Conservation (phyloP, 2,113 vertebrate genomes). For the Macquaria ambigua region DNA sequence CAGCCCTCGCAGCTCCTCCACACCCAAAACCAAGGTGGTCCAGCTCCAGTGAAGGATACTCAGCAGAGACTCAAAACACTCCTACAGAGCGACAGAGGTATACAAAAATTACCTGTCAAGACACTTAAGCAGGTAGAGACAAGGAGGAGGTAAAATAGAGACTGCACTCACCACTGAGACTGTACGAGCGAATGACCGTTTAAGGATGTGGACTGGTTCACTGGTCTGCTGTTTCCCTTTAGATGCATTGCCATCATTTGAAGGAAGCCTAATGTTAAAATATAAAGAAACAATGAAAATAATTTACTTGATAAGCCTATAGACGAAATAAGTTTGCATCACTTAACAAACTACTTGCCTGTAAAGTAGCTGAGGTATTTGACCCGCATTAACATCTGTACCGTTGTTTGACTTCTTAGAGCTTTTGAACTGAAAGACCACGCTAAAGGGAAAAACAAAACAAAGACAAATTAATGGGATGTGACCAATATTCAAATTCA, state of each 20-base stretch:
- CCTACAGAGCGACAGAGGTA: conserved; percentile 79
- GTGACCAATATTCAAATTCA: neutral
- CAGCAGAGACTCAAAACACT: conserved; percentile 97
- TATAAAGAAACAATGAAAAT: neutral
- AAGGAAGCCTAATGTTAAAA: conserved; percentile 89
- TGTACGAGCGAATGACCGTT: conserved; percentile 96
- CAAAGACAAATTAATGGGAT: neutral
- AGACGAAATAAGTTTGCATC: neutral
- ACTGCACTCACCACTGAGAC: conserved; percentile 90
- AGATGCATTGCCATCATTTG: conserved; percentile 94
- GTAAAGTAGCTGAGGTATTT: conserved; percentile 97
- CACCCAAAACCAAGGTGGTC: conserved; percentile 97
- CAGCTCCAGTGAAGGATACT: conserved; percentile 99
- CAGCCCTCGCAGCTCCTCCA: conserved; percentile 96
- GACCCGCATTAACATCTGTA: conserved; percentile 98
- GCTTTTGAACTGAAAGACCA: conserved; percentile 99
- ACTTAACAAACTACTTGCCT: conserved; percentile 83
- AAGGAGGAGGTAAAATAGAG: neutral
- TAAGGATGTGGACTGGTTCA: conserved; percentile 98
- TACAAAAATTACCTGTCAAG: neutral
- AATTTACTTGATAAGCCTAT: neutral
- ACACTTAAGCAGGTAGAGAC: neutral
- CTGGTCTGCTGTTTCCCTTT: conserved; percentile 98
- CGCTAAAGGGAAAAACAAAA: conserved; percentile 78
- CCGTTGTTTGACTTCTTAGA: conserved; percentile 99